These are phyloP conservation scores for Coranthus polyacanthus DNA, from an alignment of 2,797 vertebrate species.

Conservation along the genomic window DNA sequence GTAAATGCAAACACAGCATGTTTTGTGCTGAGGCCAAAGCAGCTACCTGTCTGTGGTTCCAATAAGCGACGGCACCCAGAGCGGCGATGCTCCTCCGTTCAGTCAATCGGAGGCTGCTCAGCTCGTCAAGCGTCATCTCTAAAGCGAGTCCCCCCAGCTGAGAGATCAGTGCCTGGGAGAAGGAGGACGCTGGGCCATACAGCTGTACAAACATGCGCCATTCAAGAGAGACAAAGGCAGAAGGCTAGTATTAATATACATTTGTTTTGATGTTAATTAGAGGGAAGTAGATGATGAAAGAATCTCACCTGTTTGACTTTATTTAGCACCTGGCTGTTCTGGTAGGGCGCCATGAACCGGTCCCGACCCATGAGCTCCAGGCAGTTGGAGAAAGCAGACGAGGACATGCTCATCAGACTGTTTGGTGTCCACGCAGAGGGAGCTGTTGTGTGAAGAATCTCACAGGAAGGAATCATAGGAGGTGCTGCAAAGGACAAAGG, in stretches of 20 bases:
- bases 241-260: conserved; percentile 3
- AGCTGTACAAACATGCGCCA: conserved; percentile 63
- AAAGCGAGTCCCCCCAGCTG: conserved; percentile 80
- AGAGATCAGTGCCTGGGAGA: conserved; percentile 78
- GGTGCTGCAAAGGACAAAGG: conserved; percentile 47
- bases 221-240: conserved; percentile 27
- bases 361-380: conserved; percentile 86
- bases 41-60: conserved; percentile 82
- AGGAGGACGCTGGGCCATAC: conserved; percentile 76
- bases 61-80: conserved; percentile 76
- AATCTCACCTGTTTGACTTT: conserved; percentile 81
- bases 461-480: conserved; percentile 79
- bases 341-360: conserved; percentile 69
- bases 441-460: conserved; percentile 77
- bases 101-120: conserved; percentile 73
- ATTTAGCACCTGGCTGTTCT: conserved; percentile 74
- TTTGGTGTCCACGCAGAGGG: conserved; percentile 79
- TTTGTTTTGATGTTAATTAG: background rate
- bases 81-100: conserved; percentile 75
- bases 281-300: background rate
- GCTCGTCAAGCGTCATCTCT: conserved; percentile 77
- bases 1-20: background rate
- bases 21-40: background rate
- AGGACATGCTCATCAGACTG: conserved; percentile 81
- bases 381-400: conserved; percentile 79